phyloP scores from a whole-genome alignment of 2,113 vertebrate genomes.

The Silurus glanis region DNA sequence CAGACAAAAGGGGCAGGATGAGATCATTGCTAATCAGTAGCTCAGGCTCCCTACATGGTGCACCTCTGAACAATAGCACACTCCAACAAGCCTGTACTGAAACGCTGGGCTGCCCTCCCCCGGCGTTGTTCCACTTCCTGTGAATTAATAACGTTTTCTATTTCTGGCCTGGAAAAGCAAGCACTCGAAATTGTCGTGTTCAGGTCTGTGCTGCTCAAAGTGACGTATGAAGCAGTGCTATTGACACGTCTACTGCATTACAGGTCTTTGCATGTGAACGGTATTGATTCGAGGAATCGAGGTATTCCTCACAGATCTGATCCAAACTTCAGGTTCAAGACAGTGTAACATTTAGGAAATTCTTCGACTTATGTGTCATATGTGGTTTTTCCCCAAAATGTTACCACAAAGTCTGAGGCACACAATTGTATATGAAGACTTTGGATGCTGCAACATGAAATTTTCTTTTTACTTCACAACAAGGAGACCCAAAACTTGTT shows the following conservation, averaged over 20 bases:
- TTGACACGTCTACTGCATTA: constrained; percentile 10
- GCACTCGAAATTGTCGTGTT: constrained; percentile 56
- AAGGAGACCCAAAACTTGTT: too few species aligned
- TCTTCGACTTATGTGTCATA: too few species aligned
- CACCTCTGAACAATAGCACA: constrained; percentile 66
- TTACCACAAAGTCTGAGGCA: too few species aligned
- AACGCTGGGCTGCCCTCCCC: constrained; percentile 54
- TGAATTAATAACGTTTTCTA: constrained; percentile 70
- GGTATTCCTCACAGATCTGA: not conserved
- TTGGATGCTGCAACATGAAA: too few species aligned
- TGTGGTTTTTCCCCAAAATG: too few species aligned
- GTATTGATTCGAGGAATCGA: not conserved
- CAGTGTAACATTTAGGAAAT: not conserved
- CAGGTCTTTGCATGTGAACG: not conserved
- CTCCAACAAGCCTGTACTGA: constrained; percentile 61
- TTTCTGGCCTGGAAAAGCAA: constrained; percentile 60
- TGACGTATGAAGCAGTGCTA: constrained; percentile 11
- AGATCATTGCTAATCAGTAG: constrained; percentile 62
- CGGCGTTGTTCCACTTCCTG: constrained; percentile 64
- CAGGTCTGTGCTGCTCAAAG: constrained; percentile 39
- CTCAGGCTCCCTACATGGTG: constrained; percentile 42
- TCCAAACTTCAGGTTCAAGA: not conserved
- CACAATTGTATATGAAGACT: too few species aligned
- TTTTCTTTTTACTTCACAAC: too few species aligned
- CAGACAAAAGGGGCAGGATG: constrained; percentile 41